Conservation (phyloP, 2,888 invertebrate species). For the Lycocerus yunnanus region DNA sequence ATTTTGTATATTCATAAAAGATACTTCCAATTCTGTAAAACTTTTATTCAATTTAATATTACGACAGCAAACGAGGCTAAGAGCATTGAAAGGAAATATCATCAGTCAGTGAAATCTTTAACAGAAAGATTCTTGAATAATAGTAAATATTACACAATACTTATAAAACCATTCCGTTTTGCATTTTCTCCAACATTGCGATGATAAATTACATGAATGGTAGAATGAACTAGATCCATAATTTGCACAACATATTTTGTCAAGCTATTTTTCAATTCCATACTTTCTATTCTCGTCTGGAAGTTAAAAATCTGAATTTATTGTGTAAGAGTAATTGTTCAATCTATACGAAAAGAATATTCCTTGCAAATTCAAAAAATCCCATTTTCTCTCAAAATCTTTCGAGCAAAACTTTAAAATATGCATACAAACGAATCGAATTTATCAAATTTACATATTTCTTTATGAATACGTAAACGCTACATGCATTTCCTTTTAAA, state of each 20-base stretch:
- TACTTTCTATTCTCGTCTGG: neutral
- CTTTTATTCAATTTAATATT: neutral
- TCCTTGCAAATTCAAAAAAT: neutral
- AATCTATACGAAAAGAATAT: neutral
- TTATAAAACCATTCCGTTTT: conserved; percentile 10
- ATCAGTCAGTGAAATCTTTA: conserved; percentile 1
- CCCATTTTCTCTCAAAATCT: neutral
- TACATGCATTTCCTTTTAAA: neutral
- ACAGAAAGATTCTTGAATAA: conserved; percentile 6
- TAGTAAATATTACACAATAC: conserved; percentile 8
- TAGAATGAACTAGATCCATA: neutral
- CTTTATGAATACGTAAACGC: conserved; percentile 19
- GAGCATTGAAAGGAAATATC: neutral
- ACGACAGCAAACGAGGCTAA: neutral
- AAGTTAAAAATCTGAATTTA: neutral
- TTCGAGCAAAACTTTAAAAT: conserved; percentile 9
- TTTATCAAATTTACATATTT: conserved; percentile 11
- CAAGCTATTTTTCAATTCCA: neutral
- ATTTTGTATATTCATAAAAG: neutral
- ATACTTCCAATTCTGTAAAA: neutral
- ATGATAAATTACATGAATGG: neutral
- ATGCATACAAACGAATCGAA: conserved; percentile 8
- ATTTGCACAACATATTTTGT: neutral
- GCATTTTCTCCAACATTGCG: neutral
- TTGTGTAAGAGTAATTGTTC: neutral